A percentile compares a stretch with the other conserved stretches of the same genome.
These are phyloP conservation scores for Selenia dentaria DNA, from an alignment of 2,888 invertebrate genomes.

Conservation along the genomic window DNA sequence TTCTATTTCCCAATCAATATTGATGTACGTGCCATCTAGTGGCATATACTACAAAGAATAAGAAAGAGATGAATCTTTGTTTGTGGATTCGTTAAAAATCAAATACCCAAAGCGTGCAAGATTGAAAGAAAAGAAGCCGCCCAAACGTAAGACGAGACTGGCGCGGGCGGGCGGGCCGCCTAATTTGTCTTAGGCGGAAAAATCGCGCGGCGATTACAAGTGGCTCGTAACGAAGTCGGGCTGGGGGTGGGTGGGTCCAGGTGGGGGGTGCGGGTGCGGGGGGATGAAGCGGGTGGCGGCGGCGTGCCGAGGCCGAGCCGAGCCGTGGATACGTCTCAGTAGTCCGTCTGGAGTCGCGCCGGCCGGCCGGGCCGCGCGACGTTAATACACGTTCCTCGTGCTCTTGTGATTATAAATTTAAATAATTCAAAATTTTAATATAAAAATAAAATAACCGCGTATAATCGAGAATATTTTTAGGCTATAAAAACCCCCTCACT, in stretches of 20 bases:
- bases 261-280: constrained; percentile 34
- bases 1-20: background rate
- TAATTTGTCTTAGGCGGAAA: constrained; percentile 85
- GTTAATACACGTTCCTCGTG: constrained; percentile 84
- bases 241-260: constrained; percentile 46
- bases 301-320: too few relatives aligned
- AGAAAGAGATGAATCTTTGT: constrained; percentile 1
- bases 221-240: constrained; percentile 84
- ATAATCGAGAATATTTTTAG: constrained; percentile 79
- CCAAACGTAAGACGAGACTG: constrained; percentile 62
- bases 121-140: constrained; percentile 71
- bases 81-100: constrained; percentile 28
- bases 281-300: constrained; percentile 48
- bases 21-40: background rate
- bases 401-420: constrained; percentile 83
- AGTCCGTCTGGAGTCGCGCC: constrained; percentile 84
- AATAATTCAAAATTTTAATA: constrained; percentile 63
- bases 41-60: constrained; percentile 4
- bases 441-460: constrained; percentile 66
- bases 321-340: constrained; percentile 72
- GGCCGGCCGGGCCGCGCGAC: constrained; percentile 83
- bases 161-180: constrained; percentile 71
- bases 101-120: constrained; percentile 53
- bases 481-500: constrained; percentile 68
- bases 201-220: constrained; percentile 83